phyloP scores from a whole-genome alignment of 2,797 vertebrate species.

The Acanthurus lineatus region DNA sequence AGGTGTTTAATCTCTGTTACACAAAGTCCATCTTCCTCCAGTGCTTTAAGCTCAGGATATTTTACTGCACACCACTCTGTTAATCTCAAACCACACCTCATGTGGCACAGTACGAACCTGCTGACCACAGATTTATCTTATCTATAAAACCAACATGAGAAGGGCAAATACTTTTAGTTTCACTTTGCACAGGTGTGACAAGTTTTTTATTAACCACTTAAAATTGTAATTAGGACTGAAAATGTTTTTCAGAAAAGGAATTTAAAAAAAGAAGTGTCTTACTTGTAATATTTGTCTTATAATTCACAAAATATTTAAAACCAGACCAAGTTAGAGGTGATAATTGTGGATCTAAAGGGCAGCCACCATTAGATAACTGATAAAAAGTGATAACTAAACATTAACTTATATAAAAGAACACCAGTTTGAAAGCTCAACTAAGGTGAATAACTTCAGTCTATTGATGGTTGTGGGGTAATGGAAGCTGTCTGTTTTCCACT shows the following conservation, averaged over 20 bases:
- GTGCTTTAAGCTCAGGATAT: neutral
- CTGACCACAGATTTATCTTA: slow-evolving; percentile 14
- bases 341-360: neutral
- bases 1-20: neutral
- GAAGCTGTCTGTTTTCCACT: neutral
- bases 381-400: neutral
- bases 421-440: neutral
- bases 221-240: too few relatives aligned
- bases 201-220: too few relatives aligned
- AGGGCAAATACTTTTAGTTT: slow-evolving; percentile 40
- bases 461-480: neutral
- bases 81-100: neutral
- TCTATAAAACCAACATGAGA: slow-evolving; percentile 5
- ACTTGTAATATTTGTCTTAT: too few relatives aligned
- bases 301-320: too few relatives aligned
- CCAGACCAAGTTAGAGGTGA: neutral
- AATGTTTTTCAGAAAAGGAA: neutral
- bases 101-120: neutral
- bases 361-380: neutral
- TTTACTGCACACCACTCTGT: neutral
- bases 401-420: neutral
- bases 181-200: slow-evolving; percentile 11
- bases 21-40: neutral
- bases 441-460: neutral
- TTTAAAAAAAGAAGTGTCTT: fast-evolving